Evolutionary conservation across 2,888 invertebrate species (phyloP).

Genomic region (Agrochola litura): DNA sequence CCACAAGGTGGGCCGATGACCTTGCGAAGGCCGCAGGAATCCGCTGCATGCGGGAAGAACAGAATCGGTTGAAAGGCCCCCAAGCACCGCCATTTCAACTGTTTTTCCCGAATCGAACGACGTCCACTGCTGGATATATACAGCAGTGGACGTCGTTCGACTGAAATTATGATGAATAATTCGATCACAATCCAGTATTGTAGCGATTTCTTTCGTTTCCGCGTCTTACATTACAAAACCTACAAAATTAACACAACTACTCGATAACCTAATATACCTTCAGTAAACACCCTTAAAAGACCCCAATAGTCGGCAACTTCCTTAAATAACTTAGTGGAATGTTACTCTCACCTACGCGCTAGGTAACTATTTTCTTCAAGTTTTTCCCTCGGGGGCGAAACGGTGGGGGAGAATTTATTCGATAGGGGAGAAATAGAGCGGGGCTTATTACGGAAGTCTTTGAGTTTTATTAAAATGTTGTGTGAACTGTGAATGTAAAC

Average conservation of each 20-base stretch:
- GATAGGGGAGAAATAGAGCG: slow-evolving; percentile 46
- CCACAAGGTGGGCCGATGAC: too few species aligned
- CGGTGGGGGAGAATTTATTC: slow-evolving; percentile 43
- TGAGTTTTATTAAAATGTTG: slow-evolving; percentile 26
- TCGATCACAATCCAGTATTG: background rate
- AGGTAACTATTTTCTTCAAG: slow-evolving; percentile 24
- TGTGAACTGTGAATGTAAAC: slow-evolving; percentile 8
- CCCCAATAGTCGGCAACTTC: slow-evolving; percentile 18
- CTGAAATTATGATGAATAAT: too few species aligned
- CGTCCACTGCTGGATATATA: too few species aligned
- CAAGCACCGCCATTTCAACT: too few species aligned
- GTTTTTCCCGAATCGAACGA: too few species aligned
- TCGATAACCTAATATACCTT: slow-evolving; percentile 15
- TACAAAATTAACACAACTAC: background rate
- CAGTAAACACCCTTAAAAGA: slow-evolving; percentile 29
- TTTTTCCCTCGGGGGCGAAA: slow-evolving; percentile 28
- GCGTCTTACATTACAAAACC: background rate
- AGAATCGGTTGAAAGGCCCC: too few species aligned
- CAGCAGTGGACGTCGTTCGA: background rate
- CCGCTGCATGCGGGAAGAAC: too few species aligned
- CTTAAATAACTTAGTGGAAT: slow-evolving; percentile 50
- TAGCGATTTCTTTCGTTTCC: background rate
- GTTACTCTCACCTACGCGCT: slow-evolving; percentile 48
- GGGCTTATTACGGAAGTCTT: slow-evolving; percentile 29
- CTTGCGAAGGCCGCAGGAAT: too few species aligned